Conservation (phyloP, 2,888 invertebrate species). For the Rhaphigaster nebulosa region DNA sequence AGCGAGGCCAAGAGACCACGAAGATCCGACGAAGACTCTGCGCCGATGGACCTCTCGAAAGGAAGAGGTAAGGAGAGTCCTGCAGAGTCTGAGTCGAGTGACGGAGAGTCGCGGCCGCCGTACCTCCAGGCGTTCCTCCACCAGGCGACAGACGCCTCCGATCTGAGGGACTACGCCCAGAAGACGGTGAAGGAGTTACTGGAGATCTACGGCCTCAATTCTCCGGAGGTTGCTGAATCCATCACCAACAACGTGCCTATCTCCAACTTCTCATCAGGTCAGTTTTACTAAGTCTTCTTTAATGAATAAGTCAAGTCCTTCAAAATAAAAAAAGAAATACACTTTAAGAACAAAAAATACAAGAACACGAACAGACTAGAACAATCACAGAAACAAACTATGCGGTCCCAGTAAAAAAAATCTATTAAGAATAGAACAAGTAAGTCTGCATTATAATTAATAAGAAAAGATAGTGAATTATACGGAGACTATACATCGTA, state of each 20-base stretch:
- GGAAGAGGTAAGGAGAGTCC: slow-evolving; percentile 61
- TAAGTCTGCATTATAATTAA: no score
- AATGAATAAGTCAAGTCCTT: neutral
- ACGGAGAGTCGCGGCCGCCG: slow-evolving; percentile 34
- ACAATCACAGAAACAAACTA: no score
- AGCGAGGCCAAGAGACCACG: slow-evolving; percentile 65
- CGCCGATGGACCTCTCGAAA: slow-evolving; percentile 63
- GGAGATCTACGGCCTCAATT: slow-evolving; percentile 82
- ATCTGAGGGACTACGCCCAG: slow-evolving; percentile 83
- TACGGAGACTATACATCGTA: no score
- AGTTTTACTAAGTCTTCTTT: slow-evolving; percentile 66
- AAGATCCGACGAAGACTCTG: slow-evolving; percentile 63
- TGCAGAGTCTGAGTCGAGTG: slow-evolving; percentile 68
- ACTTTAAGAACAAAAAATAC: no score
- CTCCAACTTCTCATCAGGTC: slow-evolving; percentile 79
- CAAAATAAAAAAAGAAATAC: no score
- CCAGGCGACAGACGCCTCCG: slow-evolving; percentile 71
- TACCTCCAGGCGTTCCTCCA: slow-evolving; percentile 65
- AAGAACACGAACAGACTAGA: no score
- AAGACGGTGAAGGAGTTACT: slow-evolving; percentile 84
- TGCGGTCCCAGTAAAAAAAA: no score
- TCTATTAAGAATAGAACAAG: no score
- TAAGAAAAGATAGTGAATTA: no score
- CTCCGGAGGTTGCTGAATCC: slow-evolving; percentile 77
- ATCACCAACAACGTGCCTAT: slow-evolving; percentile 79